Base-by-base conservation (phyloP, 2,888 invertebrate species). In the Agrochola macilenta region DNA sequence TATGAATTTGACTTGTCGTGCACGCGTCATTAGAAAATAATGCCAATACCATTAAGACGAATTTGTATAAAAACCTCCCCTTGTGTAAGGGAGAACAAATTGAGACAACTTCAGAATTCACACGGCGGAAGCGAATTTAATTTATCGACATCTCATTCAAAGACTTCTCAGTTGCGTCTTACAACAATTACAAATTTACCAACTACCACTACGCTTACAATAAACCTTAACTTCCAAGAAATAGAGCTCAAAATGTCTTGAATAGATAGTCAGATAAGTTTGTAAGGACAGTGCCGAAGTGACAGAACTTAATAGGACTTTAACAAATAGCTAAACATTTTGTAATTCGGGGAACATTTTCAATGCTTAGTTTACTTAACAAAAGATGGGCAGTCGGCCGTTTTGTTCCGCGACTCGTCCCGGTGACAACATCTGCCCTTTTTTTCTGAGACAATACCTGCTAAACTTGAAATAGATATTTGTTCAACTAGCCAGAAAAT, bases 261-360 rank as follows among this genome's bases (percentile, higher is more conserved):
- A n/a, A 12, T 49, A 0, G 39, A 69, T 43, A 43, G 23, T 39
- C 1, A 5, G 9, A 72, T 76, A 90, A 89, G 64, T 91, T 94
- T 91, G 94, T 84, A 82, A 89, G 90, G 87, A 89, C 90, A 89
- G 91, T 90, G 91, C 92, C 90, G 91, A 94, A 94, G 94, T 95
- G 95, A 95, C 95, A 95, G 92, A 95, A 94, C 95, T 93, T 96
- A 96, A 96, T 96, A 94, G 95, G 94, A 95, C 91, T 96, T 95
- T 96, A 96, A 96, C 96, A 96, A 96, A 96, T 96, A 95, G 94
- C 95, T 95, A 96, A 96, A 95, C 95, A 95, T 95, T 96, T 95
- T 94, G 95, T 95, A 93, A 96, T 96, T 96, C 96, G 95, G 91
- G 90, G 96, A 96, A 96, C 93, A 93, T 93, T 92, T 94, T 94